Evolutionary conservation across 2,797 vertebrate genomes (phyloP), one percentile per base, ranked within the genome.

Genomic region (Cryptoblepharus egeriae): DNA sequence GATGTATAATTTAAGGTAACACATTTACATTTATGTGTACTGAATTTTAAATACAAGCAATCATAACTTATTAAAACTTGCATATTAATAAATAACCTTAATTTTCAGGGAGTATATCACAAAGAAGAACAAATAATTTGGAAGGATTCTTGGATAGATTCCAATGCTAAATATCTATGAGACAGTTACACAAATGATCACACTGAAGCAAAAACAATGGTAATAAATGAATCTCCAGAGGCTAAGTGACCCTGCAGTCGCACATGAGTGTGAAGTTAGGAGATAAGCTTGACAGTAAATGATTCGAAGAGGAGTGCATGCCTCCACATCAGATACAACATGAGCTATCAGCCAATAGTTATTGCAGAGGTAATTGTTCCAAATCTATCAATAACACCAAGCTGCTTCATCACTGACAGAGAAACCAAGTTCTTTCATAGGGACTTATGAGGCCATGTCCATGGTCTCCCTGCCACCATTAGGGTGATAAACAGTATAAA

Each of bases 401-500:
- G 93, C 92, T 91, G 94, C 89, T 91, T 90, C 90, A 93, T 92
- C 92, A 91, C 86, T 92, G 94, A 94, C 94, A 90, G 87, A 91
- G 91, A 94, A 93, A 93, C 92, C 93, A 86, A 92, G 92, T 92
- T 91, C 93, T 95, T 95, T 94, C 93, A 93, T 26, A 90, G 86
- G 79, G 92, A 94, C 92, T 94, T 95, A 91, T 90, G 91, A 94
- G 94, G 88, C 92, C 93, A 94, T 91, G 93, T 92, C 95, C 95
- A 82, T 22, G 42, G 92, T 92, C 93, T 94, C 92, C 76, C 92
- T 92, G 71, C 89, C 81, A 70, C 94, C 96, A 94, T 96, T 96
- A 97, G 92, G 82, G 93, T 97, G 96, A 97, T 93, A 94, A 96
- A 97, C 96, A 95, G 95, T 95, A 93, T 90, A 93, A 94, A 94